Conservation (phyloP, 2,888 invertebrate species). For the Nephrocerus scutellatus region DNA sequence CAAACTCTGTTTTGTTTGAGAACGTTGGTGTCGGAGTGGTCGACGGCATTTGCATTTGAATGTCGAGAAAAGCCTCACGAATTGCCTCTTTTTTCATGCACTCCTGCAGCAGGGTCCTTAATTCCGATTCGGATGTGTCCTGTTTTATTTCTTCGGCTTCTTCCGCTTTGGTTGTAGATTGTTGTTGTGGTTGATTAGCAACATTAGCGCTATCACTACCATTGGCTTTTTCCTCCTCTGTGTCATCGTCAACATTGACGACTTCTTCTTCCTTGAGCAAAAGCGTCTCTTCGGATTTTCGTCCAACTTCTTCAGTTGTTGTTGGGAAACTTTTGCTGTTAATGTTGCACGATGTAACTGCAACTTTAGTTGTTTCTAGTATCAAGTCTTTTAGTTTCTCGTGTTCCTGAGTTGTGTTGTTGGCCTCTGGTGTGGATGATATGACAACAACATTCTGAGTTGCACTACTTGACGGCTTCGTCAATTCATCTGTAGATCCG, state of each 20-base stretch:
- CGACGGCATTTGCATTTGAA: too few species aligned
- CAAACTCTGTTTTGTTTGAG: too few species aligned
- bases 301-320: conserved; percentile 14
- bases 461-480: too few species aligned
- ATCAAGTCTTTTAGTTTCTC: too few species aligned
- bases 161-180: conserved; percentile 16
- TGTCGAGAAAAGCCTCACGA: too few species aligned
- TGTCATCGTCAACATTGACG: conserved; percentile 21
- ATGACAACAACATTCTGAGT: too few species aligned
- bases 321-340: too few species aligned
- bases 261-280: conserved; percentile 5
- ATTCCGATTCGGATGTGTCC: conserved; percentile 15
- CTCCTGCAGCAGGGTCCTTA: conserved; percentile 16
- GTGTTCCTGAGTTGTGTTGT: background rate
- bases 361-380: too few species aligned
- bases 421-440: background rate
- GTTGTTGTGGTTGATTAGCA: conserved; percentile 34
- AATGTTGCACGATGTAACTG: too few species aligned
- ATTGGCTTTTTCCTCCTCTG: conserved; percentile 24
- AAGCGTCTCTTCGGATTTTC: conserved; percentile 7
- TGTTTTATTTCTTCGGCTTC: conserved; percentile 1
- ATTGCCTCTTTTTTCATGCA: conserved; percentile 20
- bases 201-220: conserved; percentile 26
- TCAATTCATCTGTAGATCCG: background rate
- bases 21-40: too few species aligned